Evolutionary conservation across 2,888 invertebrate species (phyloP).

Genomic region (Margaritifera margaritifera): DNA sequence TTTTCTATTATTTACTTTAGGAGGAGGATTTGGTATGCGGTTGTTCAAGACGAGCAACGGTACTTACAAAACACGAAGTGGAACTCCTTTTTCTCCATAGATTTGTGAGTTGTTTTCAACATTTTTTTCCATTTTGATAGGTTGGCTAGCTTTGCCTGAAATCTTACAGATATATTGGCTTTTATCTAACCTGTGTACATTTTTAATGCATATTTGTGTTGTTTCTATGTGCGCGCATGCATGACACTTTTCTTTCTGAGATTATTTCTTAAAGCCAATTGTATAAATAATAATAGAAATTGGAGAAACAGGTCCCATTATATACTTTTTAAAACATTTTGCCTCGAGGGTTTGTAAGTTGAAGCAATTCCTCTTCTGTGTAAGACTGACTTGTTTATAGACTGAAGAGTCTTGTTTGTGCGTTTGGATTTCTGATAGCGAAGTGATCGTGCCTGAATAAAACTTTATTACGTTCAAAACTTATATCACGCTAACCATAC

Average conservation of each 20-base stretch:
- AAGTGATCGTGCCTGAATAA: no score
- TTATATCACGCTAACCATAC: no score
- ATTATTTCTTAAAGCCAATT: no score
- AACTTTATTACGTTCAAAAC: no score
- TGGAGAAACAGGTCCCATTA: not conserved
- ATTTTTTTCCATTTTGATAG: not conserved
- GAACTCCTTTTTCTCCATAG: conserved; percentile 66
- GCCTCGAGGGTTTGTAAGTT: not conserved
- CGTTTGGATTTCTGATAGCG: no score
- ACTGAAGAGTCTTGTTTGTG: no score
- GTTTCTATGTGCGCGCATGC: no score
- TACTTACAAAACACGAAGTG: conserved; percentile 59
- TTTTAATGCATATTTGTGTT: not conserved
- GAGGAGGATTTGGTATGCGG: conserved; percentile 65
- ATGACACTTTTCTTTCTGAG: no score
- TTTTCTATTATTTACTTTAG: conserved; percentile 25
- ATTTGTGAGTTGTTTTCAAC: conserved; percentile 49
- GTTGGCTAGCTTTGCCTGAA: not conserved
- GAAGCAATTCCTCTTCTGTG: not conserved
- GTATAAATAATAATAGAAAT: no score
- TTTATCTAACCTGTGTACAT: not conserved
- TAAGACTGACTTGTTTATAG: not conserved
- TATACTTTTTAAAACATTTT: not conserved
- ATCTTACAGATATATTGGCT: not conserved
- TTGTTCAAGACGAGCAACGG: conserved; percentile 56